Percentiles rank a stretch among this genome's conserved stretches.
These are phyloP conservation scores for Dromaius novaehollandiae DNA, from an alignment of 2,113 vertebrate genomes.

Conservation along the genomic window DNA sequence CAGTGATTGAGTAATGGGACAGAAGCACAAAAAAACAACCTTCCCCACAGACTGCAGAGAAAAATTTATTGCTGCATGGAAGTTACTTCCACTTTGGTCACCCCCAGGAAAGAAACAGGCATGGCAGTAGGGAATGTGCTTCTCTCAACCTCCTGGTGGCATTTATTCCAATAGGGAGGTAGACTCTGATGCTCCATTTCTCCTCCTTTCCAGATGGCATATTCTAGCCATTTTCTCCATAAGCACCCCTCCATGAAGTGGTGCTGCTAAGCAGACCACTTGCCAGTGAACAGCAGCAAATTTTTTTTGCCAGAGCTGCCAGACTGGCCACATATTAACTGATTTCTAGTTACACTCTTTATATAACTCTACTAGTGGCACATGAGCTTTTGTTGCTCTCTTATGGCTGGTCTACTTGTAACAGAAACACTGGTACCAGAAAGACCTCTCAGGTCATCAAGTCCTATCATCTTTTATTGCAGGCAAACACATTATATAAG, in stretches of 20 bases:
- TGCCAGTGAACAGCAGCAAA: background rate
- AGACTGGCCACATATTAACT: background rate
- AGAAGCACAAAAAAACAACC: background rate
- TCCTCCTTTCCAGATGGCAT: background rate
- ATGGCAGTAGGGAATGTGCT: background rate
- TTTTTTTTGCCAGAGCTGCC: background rate
- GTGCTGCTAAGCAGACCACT: background rate
- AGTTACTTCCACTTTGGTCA: background rate
- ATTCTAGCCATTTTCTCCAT: background rate
- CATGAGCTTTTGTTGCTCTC: background rate
- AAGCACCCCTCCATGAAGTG: background rate
- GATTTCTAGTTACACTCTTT: background rate
- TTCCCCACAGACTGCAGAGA: background rate
- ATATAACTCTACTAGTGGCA: background rate
- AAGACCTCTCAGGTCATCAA: background rate
- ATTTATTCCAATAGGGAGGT: background rate
- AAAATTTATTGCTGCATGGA: background rate
- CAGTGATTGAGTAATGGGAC: background rate
- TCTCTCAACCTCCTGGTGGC: background rate
- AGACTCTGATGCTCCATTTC: background rate
- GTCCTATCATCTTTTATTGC: background rate
- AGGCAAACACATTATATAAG: slow-evolving; percentile 9
- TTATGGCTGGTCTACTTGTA: background rate
- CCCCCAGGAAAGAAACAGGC: background rate
- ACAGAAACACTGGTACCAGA: background rate